Percentiles rank a stretch among this genome's conserved stretches.
Conservation (phyloP, 2,797 vertebrate genomes). For the Malurus splendens region DNA sequence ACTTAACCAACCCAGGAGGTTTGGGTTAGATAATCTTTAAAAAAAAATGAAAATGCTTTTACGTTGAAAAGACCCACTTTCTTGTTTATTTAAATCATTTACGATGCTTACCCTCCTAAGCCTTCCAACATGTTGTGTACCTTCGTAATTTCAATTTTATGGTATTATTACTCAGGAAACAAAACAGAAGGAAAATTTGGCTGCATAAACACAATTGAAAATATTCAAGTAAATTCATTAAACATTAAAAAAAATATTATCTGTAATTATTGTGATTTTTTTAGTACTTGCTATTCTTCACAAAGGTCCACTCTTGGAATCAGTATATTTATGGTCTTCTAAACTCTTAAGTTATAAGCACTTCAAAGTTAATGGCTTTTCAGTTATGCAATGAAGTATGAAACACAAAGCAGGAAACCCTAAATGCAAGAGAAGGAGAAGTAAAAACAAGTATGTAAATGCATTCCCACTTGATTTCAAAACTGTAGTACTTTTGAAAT, state of each 20-base stretch:
- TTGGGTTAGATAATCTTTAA: not conserved
- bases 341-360: not conserved
- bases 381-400: slow-evolving; percentile 9
- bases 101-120: not conserved
- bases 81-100: not conserved
- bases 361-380: not conserved
- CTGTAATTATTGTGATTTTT: not conserved
- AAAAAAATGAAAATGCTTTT: not conserved
- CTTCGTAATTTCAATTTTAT: not conserved
- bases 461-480: slow-evolving; percentile 15
- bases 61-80: not conserved
- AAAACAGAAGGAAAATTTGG: not conserved
- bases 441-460: slow-evolving; percentile 10
- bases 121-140: not conserved
- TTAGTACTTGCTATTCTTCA: not conserved
- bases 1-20: not conserved
- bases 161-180: not conserved
- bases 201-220: not conserved
- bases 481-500: slow-evolving; percentile 36
- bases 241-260: not conserved
- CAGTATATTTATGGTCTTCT: not conserved
- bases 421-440: slow-evolving; percentile 40
- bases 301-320: not conserved
- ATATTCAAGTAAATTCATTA: not conserved
- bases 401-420: slow-evolving; percentile 37